These are phyloP conservation scores for Lepus oiostolus DNA, from an alignment of 2,797 vertebrate species.

Conservation along the genomic window DNA sequence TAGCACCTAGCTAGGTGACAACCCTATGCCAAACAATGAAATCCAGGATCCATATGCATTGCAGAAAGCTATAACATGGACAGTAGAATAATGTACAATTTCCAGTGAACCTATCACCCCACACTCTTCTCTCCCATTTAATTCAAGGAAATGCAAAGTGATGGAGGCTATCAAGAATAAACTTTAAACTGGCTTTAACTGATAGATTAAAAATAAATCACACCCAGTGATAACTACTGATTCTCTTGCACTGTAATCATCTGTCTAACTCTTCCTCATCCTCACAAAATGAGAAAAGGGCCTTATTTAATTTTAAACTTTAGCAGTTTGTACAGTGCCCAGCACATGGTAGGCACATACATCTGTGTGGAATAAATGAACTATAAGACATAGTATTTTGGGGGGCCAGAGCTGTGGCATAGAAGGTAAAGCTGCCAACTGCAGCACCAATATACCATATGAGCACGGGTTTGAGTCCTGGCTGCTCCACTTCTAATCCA, in stretches of 20 bases:
- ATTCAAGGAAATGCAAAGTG: neutral
- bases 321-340: neutral
- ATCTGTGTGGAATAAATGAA: neutral
- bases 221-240: neutral
- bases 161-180: neutral
- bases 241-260: neutral
- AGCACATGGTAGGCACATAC: neutral
- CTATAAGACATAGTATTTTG: neutral
- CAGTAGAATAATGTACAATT: neutral
- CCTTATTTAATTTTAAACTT: neutral
- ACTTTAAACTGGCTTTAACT: neutral
- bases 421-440: no score
- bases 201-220: neutral
- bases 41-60: neutral
- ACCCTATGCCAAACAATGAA: neutral
- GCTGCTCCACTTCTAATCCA: no score
- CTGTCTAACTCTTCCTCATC: neutral
- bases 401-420: no score
- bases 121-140: neutral
- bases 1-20: neutral
- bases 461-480: no score
- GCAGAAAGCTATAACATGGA: neutral
- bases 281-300: neutral
- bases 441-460: no score
- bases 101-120: neutral